phyloP scores from a whole-genome alignment of 1,140 invertebrate genomes.

The Rhopalosiphum padi region DNA sequence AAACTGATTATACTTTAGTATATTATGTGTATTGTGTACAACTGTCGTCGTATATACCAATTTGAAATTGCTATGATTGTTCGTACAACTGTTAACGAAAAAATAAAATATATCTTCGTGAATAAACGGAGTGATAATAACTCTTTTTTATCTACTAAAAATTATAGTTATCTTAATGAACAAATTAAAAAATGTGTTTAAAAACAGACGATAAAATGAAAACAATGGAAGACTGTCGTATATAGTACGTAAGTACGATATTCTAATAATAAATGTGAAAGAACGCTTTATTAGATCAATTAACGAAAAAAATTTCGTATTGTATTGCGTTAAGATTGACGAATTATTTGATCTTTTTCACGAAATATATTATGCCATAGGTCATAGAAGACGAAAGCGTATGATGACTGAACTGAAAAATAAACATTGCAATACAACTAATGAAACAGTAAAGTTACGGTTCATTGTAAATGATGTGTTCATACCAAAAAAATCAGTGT shows the following conservation, averaged over 20 bases:
- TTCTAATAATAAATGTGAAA: too few relatives aligned
- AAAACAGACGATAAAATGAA: not conserved
- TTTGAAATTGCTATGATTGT: not conserved
- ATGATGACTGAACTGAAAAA: not conserved
- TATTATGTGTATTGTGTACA: too few relatives aligned
- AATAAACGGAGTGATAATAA: not conserved
- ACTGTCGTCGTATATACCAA: too few relatives aligned
- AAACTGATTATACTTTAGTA: too few relatives aligned
- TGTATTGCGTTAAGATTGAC: not conserved
- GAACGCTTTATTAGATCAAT: too few relatives aligned
- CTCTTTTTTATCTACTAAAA: not conserved
- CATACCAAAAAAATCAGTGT: slow-evolving; percentile 58
- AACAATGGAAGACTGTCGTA: not conserved
- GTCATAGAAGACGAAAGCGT: not conserved
- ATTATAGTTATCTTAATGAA: not conserved
- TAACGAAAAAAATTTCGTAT: not conserved
- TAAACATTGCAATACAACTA: too few relatives aligned
- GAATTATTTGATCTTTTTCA: not conserved
- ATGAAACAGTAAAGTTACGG: too few relatives aligned
- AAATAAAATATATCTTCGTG: not conserved
- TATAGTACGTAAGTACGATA: not conserved
- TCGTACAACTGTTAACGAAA: not conserved
- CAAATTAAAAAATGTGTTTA: not conserved
- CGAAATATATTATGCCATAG: not conserved
- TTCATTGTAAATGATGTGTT: slow-evolving; percentile 59